Base-by-base conservation (phyloP, 2,888 invertebrate genomes). In the Mayetiola destructor region DNA sequence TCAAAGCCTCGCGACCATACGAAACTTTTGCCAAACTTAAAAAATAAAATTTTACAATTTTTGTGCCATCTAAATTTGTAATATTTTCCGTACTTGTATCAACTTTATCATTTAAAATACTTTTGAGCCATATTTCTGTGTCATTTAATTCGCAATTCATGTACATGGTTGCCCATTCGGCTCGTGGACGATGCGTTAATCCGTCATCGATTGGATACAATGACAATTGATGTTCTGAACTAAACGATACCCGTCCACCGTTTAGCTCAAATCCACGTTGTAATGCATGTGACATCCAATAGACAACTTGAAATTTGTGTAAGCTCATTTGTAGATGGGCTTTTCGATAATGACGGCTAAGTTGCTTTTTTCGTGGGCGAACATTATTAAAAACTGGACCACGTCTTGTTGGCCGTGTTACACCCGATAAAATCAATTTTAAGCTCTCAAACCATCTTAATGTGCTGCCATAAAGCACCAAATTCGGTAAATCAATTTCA, bases 251-350 rank as follows among this genome's bases (percentile, higher is more conserved):
- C 9, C 89, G 77, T 3, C 84, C 85, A 0, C 91, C 89, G 5
- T 84, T 79, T 60, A 92, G 75, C 69, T 92, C 90, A 60, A 91
- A 85, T 1, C 96, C 96, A 60, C 90, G 82, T 68, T 94, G 93
- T 77, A 90, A 85, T 0, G 94, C 90, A 64, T 92, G 95, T 0
- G 96, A 96, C 80, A 96, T 94, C 97, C 96, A 97, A 74, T 97
- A 97, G 3, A 71, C 65, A 6, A 73, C 76, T 74, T 87, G 86
- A 61, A 88, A 80, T 63, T 88, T 84, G 66, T 95, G 94, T 56
- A 96, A 75, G 0, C 88, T 88, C 64, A 96, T 79, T 6, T 88
- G 84, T 4, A 95, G 74, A 67, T 91, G 82, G 32, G 95, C 82
- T 65, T 86, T 86, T 62, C 88, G 83, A 68, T 88, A 93, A 71